phyloP scores from a whole-genome alignment of 2,797 vertebrate species.

The Alosa sapidissima region DNA sequence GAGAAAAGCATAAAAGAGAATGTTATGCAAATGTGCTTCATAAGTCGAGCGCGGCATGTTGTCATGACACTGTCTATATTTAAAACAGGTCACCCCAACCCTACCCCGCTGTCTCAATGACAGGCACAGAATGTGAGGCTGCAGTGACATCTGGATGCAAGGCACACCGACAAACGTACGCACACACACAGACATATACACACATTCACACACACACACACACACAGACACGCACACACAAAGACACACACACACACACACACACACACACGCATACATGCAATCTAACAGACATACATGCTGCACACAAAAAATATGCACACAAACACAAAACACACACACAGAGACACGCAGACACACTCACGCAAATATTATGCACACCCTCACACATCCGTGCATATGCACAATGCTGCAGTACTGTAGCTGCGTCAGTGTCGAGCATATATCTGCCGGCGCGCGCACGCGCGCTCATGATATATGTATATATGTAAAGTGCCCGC shows the following conservation, averaged over 20 bases:
- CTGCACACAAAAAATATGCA: slow-evolving; percentile 44
- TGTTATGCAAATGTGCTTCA: slow-evolving; percentile 74
- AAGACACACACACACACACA: background rate
- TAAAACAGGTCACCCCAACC: slow-evolving; percentile 82
- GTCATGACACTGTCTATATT: slow-evolving; percentile 82
- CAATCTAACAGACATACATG: background rate
- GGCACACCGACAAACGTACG: slow-evolving; percentile 38
- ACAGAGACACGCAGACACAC: slow-evolving; percentile 31
- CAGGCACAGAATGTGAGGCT: slow-evolving; percentile 69
- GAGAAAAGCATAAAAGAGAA: slow-evolving; percentile 44
- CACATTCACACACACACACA: slow-evolving; percentile 40
- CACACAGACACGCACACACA: slow-evolving; percentile 40
- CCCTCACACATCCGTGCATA: slow-evolving; percentile 4
- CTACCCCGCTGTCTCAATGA: slow-evolving; percentile 73
- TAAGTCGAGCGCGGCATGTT: slow-evolving; percentile 75
- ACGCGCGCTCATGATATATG: slow-evolving; percentile 65
- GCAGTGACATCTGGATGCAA: slow-evolving; percentile 75
- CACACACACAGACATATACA: slow-evolving; percentile 49
- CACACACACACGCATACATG: slow-evolving; percentile 43
- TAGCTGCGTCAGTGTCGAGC: slow-evolving; percentile 31
- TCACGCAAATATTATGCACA: slow-evolving; percentile 45
- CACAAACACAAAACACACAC: slow-evolving; percentile 28
- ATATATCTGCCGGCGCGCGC: slow-evolving; percentile 37
- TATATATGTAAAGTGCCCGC: slow-evolving; percentile 71
- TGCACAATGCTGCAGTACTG: background rate